phyloP scores from a whole-genome alignment of 2,797 vertebrate genomes.

The Hippoglossus hippoglossus region DNA sequence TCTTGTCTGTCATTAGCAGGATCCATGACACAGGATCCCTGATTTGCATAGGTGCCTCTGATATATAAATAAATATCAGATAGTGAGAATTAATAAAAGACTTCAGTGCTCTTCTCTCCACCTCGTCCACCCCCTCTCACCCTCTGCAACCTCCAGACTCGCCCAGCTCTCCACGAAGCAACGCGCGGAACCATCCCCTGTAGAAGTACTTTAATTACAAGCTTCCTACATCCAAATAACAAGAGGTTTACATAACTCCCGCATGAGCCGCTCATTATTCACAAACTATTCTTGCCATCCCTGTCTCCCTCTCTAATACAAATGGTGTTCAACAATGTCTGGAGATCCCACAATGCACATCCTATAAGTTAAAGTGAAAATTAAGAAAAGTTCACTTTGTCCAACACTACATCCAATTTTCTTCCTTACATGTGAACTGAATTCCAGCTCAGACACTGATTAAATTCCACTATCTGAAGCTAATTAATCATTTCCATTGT shows the following conservation, averaged over 20 bases:
- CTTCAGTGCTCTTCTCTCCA: slow-evolving; percentile 21
- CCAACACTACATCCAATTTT: slow-evolving; percentile 46
- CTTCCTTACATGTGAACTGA: slow-evolving; percentile 31
- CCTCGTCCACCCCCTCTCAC: slow-evolving; percentile 30
- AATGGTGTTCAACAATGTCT: slow-evolving; percentile 46
- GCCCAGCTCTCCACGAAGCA: slow-evolving; percentile 42
- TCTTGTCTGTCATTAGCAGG: slow-evolving; percentile 46
- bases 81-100: slow-evolving; percentile 44
- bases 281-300: slow-evolving; percentile 57
- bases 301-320: slow-evolving; percentile 46
- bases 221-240: slow-evolving; percentile 69
- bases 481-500: slow-evolving; percentile 81
- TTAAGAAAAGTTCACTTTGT: slow-evolving; percentile 66
- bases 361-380: slow-evolving; percentile 49
- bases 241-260: slow-evolving; percentile 72
- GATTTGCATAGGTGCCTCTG: slow-evolving; percentile 61
- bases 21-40: slow-evolving; percentile 56
- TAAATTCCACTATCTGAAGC: slow-evolving; percentile 69
- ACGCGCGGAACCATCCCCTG: slow-evolving; percentile 61
- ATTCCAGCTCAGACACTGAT: slow-evolving; percentile 61
- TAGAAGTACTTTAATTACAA: slow-evolving; percentile 75
- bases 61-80: slow-evolving; percentile 55
- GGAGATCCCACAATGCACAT: slow-evolving; percentile 56
- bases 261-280: slow-evolving; percentile 65
- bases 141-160: slow-evolving; percentile 19